Evolutionary conservation across 1,140 invertebrate species (phyloP).

Genomic region (Vanessa tameamea): DNA sequence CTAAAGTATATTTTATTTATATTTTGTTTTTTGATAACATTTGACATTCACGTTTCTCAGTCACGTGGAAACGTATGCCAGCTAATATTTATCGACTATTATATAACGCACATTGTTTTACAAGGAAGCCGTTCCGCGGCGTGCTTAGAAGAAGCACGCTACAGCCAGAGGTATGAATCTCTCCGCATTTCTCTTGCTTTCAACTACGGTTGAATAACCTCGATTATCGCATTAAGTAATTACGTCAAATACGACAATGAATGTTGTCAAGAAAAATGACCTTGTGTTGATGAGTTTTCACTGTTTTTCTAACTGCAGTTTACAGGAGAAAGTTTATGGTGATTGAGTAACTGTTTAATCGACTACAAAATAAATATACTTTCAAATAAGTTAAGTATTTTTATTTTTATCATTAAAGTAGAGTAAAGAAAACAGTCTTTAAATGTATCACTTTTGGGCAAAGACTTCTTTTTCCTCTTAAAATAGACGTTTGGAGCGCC

Average conservation of each 20-base stretch:
- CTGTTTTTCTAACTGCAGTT: slow-evolving; percentile 8
- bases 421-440: not conserved
- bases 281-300: slow-evolving; percentile 13
- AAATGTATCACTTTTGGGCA: not conserved
- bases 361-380: no score
- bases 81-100: not conserved
- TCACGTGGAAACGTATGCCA: not conserved
- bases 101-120: not conserved
- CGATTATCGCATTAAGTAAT: slow-evolving; percentile 32
- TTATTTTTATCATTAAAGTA: no score
- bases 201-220: slow-evolving; percentile 61
- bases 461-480: no score
- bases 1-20: no score
- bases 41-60: no score
- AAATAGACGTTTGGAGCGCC: no score
- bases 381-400: no score
- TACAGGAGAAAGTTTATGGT: not conserved
- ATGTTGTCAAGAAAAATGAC: slow-evolving; percentile 17
- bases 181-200: slow-evolving; percentile 68
- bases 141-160: slow-evolving; percentile 20
- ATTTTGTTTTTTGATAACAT: no score
- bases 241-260: slow-evolving; percentile 23
- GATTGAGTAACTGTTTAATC: not conserved
- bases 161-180: slow-evolving; percentile 53
- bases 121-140: slow-evolving; percentile 27